Percentiles rank a stretch among this genome's conserved stretches.
These are phyloP conservation scores for Nothocercus julius DNA, from an alignment of 2,113 vertebrate species.

Conservation along the genomic window DNA sequence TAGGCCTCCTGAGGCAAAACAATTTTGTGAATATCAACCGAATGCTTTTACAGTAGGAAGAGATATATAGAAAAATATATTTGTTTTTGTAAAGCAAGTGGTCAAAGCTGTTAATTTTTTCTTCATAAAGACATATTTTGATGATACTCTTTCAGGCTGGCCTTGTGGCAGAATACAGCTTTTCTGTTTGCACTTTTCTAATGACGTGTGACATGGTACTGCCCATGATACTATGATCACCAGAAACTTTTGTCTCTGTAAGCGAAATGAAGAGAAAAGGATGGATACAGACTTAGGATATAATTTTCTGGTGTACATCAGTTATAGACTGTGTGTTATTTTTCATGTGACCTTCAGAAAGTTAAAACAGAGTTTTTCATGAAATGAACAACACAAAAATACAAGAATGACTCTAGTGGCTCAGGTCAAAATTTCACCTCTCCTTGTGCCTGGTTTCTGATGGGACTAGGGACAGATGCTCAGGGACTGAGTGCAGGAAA, in stretches of 20 bases:
- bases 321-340: not conserved
- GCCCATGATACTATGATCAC: not conserved
- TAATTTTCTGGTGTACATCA: not conserved
- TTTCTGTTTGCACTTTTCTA: not conserved
- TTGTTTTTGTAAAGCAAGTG: not conserved
- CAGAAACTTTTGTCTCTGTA: not conserved
- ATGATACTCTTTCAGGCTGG: not conserved
- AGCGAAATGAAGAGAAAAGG: not conserved
- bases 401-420: not conserved
- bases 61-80: not conserved
- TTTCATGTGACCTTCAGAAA: not conserved
- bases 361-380: not conserved
- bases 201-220: not conserved
- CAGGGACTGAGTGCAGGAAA: not conserved
- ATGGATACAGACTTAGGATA: not conserved
- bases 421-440: not conserved
- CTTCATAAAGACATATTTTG: not conserved
- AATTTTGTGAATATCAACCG: not conserved
- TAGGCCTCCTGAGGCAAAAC: not conserved
- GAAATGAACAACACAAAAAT: not conserved
- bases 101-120: not conserved
- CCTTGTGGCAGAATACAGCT: not conserved
- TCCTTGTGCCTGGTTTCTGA: not conserved
- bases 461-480: no score
- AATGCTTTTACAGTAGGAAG: not conserved